A percentile compares a stretch with the other conserved stretches of the same genome.
Evolutionary conservation across 2,888 invertebrate genomes (phyloP).

Genomic region (Luperina nickerlii): DNA sequence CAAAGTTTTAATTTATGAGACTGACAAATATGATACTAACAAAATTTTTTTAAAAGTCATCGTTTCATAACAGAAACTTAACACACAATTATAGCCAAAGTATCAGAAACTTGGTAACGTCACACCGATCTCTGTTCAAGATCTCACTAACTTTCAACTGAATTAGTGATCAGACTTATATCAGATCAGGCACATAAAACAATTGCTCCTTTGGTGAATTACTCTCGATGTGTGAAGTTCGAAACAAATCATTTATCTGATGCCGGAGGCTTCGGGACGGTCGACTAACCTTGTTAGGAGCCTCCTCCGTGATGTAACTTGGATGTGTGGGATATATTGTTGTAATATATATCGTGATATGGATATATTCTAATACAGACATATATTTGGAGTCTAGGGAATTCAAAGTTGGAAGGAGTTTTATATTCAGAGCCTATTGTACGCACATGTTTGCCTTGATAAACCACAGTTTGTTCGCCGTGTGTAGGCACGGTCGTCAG

Average conservation of each 20-base stretch:
- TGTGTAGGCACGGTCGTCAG: not conserved
- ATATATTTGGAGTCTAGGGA: not conserved
- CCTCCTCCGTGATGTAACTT: slow-evolving; percentile 5
- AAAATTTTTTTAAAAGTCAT: too few relatives aligned
- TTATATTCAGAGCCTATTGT: not conserved
- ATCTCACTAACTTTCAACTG: slow-evolving; percentile 29
- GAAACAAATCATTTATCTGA: slow-evolving; percentile 58
- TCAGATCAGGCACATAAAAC: slow-evolving; percentile 21
- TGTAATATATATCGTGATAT: not conserved
- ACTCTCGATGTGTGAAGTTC: slow-evolving; percentile 50
- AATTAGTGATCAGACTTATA: slow-evolving; percentile 36
- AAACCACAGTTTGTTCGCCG: not conserved
- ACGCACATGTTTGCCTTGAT: not conserved
- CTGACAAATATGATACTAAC: not conserved
- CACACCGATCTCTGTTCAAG: slow-evolving; percentile 10
- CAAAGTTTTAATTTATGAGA: not conserved
- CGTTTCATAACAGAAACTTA: not conserved
- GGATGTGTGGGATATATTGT: slow-evolving; percentile 31
- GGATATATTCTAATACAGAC: slow-evolving; percentile 15
- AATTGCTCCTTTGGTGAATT: slow-evolving; percentile 36
- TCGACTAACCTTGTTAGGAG: slow-evolving; percentile 36
- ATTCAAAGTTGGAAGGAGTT: not conserved
- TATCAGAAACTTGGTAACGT: slow-evolving; percentile 1
- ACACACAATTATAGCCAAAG: slow-evolving; percentile 9
- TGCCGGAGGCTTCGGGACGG: slow-evolving; percentile 35